Evolutionary conservation across 1,140 invertebrate genomes (phyloP), one percentile per base, ranked within the genome.

Genomic region (Maconellicoccus hirsutus): DNA sequence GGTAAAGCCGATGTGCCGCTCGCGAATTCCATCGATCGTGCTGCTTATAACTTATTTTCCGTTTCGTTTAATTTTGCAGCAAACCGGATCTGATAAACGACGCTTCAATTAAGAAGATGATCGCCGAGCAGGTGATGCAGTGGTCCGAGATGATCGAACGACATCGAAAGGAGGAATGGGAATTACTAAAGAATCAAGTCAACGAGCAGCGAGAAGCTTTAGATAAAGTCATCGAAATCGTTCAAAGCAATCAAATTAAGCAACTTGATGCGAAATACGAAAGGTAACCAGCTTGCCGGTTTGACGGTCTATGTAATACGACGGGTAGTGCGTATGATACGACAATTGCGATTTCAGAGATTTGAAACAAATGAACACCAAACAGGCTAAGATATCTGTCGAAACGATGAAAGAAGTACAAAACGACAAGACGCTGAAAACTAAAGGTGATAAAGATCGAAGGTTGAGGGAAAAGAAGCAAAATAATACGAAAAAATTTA

Each of bases 401-500:
- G 97, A 99, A 77, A 98, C 96, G 19, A 93, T 90, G 75, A 94
- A 94, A 81, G 93, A 96, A 79, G 93, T 98, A 1, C 86, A 89
- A 77, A 94, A 90, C 78, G 97, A 99, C 79, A 98, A 98, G 80
- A 96, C 93, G 0, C 83, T 99, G 25, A 93, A 96, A 79, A 98
- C 96, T 61, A 96, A 98, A 77, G 93, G 94, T 22, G 98, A 99
- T 77, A 93, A 96, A 76, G 98, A 99, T 76, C 85, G 96, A 73
- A 85, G 91, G 33, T 80, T 95, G 21, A 84, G 94, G 73, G 97
- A 99, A 80, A 93, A 98, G 76, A 97, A 98, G 77, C 94, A 98
- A 77, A 98, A 98, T 78, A 99, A 99, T 79, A 96, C 95, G 19
- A 99, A 99, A 80, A 94, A 96, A 76, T 99, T 99, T 78, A 91